Conservation (phyloP, 1,140 invertebrate species). For the Lepidurus couesii region DNA sequence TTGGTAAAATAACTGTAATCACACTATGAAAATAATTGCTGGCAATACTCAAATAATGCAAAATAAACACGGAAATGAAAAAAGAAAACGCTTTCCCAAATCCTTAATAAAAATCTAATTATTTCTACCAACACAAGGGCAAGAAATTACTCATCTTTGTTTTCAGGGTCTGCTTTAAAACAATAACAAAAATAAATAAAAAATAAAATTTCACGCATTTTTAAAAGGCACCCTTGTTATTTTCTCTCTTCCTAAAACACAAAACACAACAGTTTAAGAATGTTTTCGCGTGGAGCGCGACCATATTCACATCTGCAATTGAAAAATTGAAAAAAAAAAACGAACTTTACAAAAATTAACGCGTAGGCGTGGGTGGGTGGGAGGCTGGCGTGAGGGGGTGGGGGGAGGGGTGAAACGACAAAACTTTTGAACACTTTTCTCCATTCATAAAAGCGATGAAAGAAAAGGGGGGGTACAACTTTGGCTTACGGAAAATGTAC, state of each 20-base stretch:
- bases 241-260: not conserved
- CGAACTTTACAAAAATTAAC: not conserved
- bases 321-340: slow-evolving; percentile 12
- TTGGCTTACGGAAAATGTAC: slow-evolving; percentile 9
- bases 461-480: not conserved
- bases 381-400: not conserved
- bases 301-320: not conserved
- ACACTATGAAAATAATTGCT: no score
- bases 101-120: no score
- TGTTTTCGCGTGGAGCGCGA: not conserved
- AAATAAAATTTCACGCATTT: not conserved
- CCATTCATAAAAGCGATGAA: not conserved
- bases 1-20: no score
- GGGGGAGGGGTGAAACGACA: not conserved
- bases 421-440: not conserved
- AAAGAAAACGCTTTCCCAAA: no score
- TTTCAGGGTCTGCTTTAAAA: no score
- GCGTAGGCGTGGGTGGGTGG: not conserved
- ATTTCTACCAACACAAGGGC: no score
- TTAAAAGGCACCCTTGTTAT: slow-evolving; percentile 17
- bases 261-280: not conserved
- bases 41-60: no score
- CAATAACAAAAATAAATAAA: not conserved
- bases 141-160: no score
- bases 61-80: no score